Evolutionary conservation across 2,797 vertebrate species (phyloP).

Genomic region (Coluber constrictor): DNA sequence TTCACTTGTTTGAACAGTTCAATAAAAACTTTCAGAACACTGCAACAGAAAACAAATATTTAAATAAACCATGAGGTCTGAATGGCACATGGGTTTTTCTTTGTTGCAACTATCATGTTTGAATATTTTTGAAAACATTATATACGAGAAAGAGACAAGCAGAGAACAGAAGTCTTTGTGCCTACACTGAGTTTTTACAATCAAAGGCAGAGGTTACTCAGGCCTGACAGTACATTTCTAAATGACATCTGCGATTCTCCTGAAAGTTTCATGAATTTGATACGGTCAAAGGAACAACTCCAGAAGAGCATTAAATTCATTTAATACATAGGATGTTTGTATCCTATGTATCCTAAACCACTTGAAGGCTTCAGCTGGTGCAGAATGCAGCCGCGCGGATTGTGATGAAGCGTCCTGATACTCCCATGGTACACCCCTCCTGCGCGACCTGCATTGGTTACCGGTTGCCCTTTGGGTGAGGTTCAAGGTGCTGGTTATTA

Average conservation of each 20-base stretch:
- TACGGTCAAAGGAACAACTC: neutral
- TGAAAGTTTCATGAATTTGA: neutral
- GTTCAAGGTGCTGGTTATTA: too few relatives aligned
- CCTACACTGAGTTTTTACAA: neutral
- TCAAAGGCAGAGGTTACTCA: neutral
- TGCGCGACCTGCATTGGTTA: too few relatives aligned
- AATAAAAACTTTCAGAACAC: neutral
- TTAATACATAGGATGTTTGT: too few relatives aligned
- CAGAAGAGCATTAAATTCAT: neutral
- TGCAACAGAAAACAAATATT: neutral
- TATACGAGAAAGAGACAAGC: neutral
- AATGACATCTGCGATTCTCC: neutral
- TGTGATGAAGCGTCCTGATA: too few relatives aligned
- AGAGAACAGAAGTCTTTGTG: neutral
- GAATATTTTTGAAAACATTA: neutral
- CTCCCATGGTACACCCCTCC: too few relatives aligned
- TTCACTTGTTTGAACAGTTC: neutral
- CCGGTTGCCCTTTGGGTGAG: too few relatives aligned
- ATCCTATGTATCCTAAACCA: too few relatives aligned
- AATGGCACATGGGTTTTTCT: neutral
- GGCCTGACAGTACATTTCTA: neutral
- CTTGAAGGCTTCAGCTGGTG: too few relatives aligned
- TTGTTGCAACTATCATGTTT: neutral
- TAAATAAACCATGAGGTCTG: neutral
- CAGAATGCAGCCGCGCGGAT: too few relatives aligned